Base-by-base conservation (phyloP, 2,888 invertebrate genomes). In the Seira ritae region DNA sequence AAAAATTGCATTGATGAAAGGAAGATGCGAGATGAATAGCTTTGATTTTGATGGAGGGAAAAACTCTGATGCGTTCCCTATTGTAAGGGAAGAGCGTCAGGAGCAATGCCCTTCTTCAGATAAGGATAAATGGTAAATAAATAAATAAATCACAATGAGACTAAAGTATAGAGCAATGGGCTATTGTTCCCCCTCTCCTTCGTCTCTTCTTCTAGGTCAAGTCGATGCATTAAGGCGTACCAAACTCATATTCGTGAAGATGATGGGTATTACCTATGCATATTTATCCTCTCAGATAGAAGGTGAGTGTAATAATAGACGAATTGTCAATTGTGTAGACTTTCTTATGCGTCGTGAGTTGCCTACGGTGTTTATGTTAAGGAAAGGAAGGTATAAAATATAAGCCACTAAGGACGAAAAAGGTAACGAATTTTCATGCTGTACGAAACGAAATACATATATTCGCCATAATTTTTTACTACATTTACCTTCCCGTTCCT, bases 91-190 rank as follows among this genome's bases (percentile, higher is more conserved):
- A 20, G 22, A 20, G 20, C 20, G 62, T 19, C 10, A 62, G 22
- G 62, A 62, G 62, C 62, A 62, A 62, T 62, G 62, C 22, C 62
- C 62, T 62, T 20, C 62, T 62, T 20, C 20, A 62, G 62, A 62
- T 62, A 4, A 62, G 62, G 22, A 22, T 62, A 22, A 62, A 62
- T 50, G 12, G 17, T n/a, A n/a, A 12, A 12, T 62, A 22, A 62
- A 62, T 50, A 50, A 50, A 50, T 3, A 12, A 12, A 50, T 50
- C 3, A 50, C 62, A 62, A 62, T 62, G 62, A 22, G 15, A 55
- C 55, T 55, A 55, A 55, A 55, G 62, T 62, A 62, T 22, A 62
- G 8, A 20, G 50, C 15, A 31, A 31, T 31, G 31, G 31, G 31
- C 31, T 31, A 50, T 50, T 50, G 50, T 50, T 50, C 50, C 50